Evolutionary conservation across 2,888 invertebrate species (phyloP), one percentile per base, ranked within the genome.

Genomic region (Zaprionus bogoriensis): DNA sequence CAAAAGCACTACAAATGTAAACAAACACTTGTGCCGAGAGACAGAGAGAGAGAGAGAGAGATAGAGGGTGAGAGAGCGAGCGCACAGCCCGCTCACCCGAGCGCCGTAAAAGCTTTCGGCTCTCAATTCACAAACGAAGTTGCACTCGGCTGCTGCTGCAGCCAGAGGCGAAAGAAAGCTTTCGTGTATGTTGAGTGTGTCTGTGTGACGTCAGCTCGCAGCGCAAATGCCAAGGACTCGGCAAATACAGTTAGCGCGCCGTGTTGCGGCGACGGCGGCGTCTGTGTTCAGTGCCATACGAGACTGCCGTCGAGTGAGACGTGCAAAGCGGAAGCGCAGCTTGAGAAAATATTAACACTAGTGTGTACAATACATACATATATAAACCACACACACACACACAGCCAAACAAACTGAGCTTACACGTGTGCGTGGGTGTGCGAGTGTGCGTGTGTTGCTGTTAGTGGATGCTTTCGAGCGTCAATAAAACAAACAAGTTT

Each of bases 211-310:
- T 80, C 88, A 87, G 63, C 63, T 70, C 52, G 42, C 42, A 36
- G 45, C 42, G 36, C 59, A 70, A 87, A 76, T 86, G 87, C 79
- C 87, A 88, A 88, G 88, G 88, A 87, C 88, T 41, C 41, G 38
- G 38, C 20, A 39, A 20, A 39, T 22, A 20, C 22, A 41, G 22
- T 41, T 12, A 12, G 46, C 46, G 38, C 6, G 32, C 32, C 17
- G 32, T 30, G 61, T 53, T 47, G 39, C 51, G 47, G 42, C 39
- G 61, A 28, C 51, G 25, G 45, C 30, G 42, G 64, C 44, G n/a
- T n/a, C n/a, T 66, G 58, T 64, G 72, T 74, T 81, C 85, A 84
- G 83, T 84, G 75, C 73, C 78, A 54, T 66, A 69, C 84, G 79
- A 77, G 78, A 72, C 66, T 63, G 74, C 66, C 77, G 77, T 77